A percentile compares a stretch with the other conserved stretches of the same genome.
These are phyloP conservation scores for Caenorhabditis afra DNA, from an alignment of 2,888 invertebrate genomes.

Conservation along the genomic window DNA sequence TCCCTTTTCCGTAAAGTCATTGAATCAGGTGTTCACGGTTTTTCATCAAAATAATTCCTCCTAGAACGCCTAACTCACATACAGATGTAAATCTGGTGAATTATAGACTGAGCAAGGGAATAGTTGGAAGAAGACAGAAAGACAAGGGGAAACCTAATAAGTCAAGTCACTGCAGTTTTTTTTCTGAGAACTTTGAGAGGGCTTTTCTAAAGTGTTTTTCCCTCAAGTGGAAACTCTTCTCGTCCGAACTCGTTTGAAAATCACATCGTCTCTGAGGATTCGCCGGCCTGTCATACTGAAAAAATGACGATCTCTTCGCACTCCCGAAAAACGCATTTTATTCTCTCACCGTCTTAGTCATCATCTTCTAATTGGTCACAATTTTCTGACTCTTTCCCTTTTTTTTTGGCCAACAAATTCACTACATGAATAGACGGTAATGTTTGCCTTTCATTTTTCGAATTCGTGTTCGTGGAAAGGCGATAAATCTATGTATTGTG, in stretches of 20 bases:
- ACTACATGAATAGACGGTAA: slow-evolving; percentile 45
- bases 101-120: too few relatives aligned
- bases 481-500: slow-evolving; percentile 10
- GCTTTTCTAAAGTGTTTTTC: slow-evolving; percentile 14
- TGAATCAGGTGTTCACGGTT: too few relatives aligned
- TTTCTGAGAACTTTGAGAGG: slow-evolving; percentile 3
- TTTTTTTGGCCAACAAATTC: neutral
- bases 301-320: neutral
- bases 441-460: slow-evolving; percentile 23
- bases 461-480: slow-evolving; percentile 6
- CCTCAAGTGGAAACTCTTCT: slow-evolving; percentile 9
- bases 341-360: slow-evolving; percentile 11
- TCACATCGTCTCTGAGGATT: slow-evolving; percentile 6
- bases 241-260: slow-evolving; percentile 3
- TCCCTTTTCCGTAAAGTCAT: too few relatives aligned
- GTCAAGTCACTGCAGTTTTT: neutral
- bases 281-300: neutral
- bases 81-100: too few relatives aligned
- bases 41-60: too few relatives aligned
- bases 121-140: too few relatives aligned
- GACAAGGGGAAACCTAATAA: too few relatives aligned
- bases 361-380: slow-evolving; percentile 32
- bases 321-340: neutral
- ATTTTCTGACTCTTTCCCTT: neutral
- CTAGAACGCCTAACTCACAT: too few relatives aligned